These are phyloP conservation scores for Phania funesta DNA, from an alignment of 2,888 invertebrate species.

Conservation along the genomic window DNA sequence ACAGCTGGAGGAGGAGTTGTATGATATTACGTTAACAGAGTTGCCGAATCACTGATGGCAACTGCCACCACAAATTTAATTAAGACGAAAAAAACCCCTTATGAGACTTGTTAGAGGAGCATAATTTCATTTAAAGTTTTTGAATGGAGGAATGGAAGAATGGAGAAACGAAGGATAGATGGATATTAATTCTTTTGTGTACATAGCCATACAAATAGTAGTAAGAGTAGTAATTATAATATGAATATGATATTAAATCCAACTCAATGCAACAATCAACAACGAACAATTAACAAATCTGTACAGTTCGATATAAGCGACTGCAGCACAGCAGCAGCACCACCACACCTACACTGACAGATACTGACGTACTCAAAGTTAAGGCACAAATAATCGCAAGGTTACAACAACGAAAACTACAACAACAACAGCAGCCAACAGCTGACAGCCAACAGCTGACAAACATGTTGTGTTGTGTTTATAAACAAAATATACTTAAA, in stretches of 20 bases:
- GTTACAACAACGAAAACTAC: conserved; percentile 43
- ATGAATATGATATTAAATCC: conserved; percentile 1
- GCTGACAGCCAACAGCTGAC: neutral
- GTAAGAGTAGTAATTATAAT: conserved; percentile 10
- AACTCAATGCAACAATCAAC: neutral
- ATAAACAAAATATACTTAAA: conserved; percentile 13
- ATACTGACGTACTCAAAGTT: conserved; percentile 40
- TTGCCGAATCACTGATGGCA: conserved; percentile 83
- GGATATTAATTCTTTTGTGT: conserved; percentile 35
- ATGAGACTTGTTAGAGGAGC: conserved; percentile 33
- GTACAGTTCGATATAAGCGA: conserved; percentile 33
- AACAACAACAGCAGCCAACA: neutral
- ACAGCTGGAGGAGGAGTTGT: conserved; percentile 88
- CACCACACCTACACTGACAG: neutral
- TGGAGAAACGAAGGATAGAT: conserved; percentile 9
- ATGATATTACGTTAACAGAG: conserved; percentile 92
- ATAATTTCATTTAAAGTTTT: neutral
- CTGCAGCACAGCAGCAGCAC: conserved; percentile 1
- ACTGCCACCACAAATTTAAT: neutral
- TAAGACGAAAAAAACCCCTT: neutral
- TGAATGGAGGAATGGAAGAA: neutral
- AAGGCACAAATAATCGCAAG: conserved; percentile 47
- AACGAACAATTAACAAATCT: conserved; percentile 18
- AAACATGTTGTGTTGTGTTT: too few relatives aligned
- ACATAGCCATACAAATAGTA: conserved; percentile 51